Evolutionary conservation across 1,140 invertebrate genomes (phyloP), one percentile per base, ranked within the genome.

Genomic region (Hyles vespertilio): DNA sequence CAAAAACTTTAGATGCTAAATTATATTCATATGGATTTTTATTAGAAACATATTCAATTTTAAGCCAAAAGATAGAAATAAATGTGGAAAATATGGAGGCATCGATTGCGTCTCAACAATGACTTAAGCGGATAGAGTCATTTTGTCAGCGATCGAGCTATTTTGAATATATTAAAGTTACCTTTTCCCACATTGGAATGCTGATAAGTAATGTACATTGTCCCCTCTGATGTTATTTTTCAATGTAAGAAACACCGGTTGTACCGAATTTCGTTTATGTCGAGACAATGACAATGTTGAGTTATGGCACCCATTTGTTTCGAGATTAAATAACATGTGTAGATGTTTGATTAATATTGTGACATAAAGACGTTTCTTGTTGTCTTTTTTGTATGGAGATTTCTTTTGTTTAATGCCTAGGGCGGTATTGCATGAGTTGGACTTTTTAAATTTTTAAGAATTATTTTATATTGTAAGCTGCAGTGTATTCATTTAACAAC

Each of bases 131-230:
- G 58, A 76, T 72, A 67, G 66, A 72, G 68, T 51, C 67, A 70
- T 76, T 61, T 64, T 59, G 58, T 65, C 57, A 63, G 63, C 60
- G 55, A 33, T 56, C 54, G 60, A 32, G 58, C 54, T 32, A 51
- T 54, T 60, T 63, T 63, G 59, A 67, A 67, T 67, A 67, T 47
- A 67, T 67, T 67, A 67, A 51, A 51, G 33, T 50, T 50, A 51
- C 32, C 9, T 65, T 65, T 58, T 54, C 63, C 58, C 54, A 22
- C 11, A 43, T 10, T 36, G 54, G 58, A 65, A 65, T 65, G 54
- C 47, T 5, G 32, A 50, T 63, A 59, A 52, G 46, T 63, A 56
- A 59, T 51, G 43, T 1, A 32, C 32, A 65, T 65, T 65, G 63
- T 65, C 58, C 58, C 53, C 50, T 3, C 8, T 5, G 32, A 56